Conservation (phyloP, 1,140 invertebrate genomes). For the Copidosoma floridanum region DNA sequence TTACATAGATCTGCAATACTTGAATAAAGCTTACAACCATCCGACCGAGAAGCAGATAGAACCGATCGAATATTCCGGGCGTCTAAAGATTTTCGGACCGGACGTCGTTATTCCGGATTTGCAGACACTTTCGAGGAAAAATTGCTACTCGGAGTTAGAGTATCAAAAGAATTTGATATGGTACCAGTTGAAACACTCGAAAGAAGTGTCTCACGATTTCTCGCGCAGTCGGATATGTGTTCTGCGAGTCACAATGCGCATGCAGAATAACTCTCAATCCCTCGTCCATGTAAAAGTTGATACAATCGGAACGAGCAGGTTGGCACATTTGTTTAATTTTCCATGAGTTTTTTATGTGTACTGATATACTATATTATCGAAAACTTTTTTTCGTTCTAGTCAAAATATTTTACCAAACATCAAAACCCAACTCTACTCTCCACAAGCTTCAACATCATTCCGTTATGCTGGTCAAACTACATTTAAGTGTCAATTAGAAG, state of each 20-base stretch:
- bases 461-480: constrained; percentile 52
- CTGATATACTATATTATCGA: neutral
- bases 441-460: constrained; percentile 51
- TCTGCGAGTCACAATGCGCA: constrained; percentile 43
- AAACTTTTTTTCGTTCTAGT: constrained; percentile 40
- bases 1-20: constrained; percentile 47
- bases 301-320: constrained; percentile 52
- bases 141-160: constrained; percentile 38
- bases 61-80: constrained; percentile 41
- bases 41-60: constrained; percentile 39
- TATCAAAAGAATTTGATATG: constrained; percentile 45
- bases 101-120: constrained; percentile 44
- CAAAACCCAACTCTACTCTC: constrained; percentile 50
- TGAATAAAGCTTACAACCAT: constrained; percentile 49
- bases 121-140: constrained; percentile 32
- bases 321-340: constrained; percentile 1
- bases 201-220: constrained; percentile 48
- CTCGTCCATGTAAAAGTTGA: constrained; percentile 45
- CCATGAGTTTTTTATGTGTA: neutral
- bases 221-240: constrained; percentile 42
- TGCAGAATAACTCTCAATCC: constrained; percentile 52
- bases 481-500: constrained; percentile 44
- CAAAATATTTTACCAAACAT: constrained; percentile 43
- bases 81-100: constrained; percentile 52
- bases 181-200: constrained; percentile 45